Evolutionary conservation across 2,888 invertebrate genomes (phyloP).

Genomic region (Leucozona laternaria): DNA sequence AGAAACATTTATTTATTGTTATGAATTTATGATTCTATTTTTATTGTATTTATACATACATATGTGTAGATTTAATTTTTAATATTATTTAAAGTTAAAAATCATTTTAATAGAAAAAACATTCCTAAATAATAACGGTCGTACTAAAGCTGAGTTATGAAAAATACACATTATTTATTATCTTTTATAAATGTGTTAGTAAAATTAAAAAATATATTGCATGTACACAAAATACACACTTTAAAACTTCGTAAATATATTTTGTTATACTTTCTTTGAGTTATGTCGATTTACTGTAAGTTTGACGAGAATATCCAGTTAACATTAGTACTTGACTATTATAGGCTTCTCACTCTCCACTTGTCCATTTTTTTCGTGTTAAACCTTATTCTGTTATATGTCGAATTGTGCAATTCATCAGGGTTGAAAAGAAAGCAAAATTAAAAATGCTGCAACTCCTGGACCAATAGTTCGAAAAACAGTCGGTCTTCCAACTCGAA

Average conservation of each 20-base stretch:
- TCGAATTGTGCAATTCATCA: neutral
- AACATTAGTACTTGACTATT: constrained; percentile 61
- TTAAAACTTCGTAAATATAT: neutral
- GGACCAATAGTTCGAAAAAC: neutral
- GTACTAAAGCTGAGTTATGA: neutral
- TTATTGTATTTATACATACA: neutral
- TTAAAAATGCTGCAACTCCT: neutral
- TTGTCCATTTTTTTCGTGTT: neutral
- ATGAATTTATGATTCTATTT: constrained; percentile 1
- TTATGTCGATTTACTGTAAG: constrained; percentile 37
- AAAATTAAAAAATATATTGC: neutral
- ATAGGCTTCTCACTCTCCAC: constrained; percentile 16
- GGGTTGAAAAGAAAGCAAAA: neutral
- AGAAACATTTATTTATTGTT: too few relatives aligned
- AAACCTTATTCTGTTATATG: neutral
- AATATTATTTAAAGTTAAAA: constrained; percentile 1
- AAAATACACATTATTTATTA: neutral
- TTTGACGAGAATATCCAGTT: constrained; percentile 66
- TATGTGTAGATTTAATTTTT: neutral
- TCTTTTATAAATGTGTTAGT: neutral
- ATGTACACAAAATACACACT: neutral
- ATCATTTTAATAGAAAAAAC: neutral
- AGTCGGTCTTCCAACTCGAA: neutral
- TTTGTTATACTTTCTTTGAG: neutral
- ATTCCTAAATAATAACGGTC: neutral